Conservation (phyloP, 2,113 vertebrate genomes). For the Corythoichthys intestinalis region DNA sequence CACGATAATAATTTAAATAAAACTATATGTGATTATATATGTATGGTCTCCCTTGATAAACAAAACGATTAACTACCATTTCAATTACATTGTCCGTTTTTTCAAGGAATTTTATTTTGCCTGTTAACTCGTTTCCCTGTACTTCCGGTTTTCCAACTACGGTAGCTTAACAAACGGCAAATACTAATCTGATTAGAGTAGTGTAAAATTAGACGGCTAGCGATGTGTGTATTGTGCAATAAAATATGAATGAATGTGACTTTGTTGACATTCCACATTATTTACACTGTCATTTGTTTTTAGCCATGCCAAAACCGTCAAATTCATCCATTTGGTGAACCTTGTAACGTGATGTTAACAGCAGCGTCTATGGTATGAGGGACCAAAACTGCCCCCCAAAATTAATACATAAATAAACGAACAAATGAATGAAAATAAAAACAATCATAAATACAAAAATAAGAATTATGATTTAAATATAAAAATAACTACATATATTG, state of each 20-base stretch:
- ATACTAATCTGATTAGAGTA: neutral
- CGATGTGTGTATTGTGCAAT: neutral
- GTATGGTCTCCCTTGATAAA: neutral
- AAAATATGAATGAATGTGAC: neutral
- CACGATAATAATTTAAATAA: neutral
- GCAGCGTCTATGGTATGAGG: no score
- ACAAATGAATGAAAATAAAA: no score
- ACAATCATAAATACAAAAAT: no score
- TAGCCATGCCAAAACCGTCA: neutral
- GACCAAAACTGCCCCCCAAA: no score
- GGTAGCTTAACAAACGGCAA: neutral
- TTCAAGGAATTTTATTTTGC: neutral
- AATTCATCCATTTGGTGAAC: neutral
- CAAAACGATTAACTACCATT: neutral
- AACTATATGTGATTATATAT: neutral
- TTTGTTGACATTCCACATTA: neutral
- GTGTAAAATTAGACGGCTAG: neutral
- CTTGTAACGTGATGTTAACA: neutral
- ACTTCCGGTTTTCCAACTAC: neutral
- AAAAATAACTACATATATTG: no score
- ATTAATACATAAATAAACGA: no score
- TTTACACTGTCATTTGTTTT: neutral
- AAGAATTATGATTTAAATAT: no score
- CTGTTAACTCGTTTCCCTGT: neutral
- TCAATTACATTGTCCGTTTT: neutral